Conservation (phyloP, 2,797 vertebrate genomes). For the Malacoraja senta region DNA sequence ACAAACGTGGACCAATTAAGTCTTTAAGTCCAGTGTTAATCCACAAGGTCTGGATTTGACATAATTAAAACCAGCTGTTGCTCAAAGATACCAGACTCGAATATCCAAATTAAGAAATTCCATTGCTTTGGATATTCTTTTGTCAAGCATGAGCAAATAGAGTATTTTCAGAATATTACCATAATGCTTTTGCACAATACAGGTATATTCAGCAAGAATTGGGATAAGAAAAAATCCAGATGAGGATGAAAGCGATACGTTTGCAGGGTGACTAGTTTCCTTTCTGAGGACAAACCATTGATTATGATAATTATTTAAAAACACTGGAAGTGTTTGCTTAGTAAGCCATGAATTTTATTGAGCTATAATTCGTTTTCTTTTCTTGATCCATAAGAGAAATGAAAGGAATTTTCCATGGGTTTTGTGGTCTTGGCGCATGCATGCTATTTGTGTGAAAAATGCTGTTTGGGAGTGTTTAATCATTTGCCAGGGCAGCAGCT, state of each 20-base stretch:
- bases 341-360: conserved; percentile 40
- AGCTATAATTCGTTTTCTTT: conserved; percentile 50
- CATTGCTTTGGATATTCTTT: background rate
- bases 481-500: conserved; percentile 66
- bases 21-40: background rate
- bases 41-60: background rate
- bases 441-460: conserved; percentile 58
- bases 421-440: conserved; percentile 55
- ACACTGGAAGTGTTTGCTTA: conserved; percentile 42
- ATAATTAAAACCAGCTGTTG: background rate
- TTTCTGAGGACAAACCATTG: background rate
- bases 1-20: background rate
- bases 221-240: background rate
- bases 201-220: background rate
- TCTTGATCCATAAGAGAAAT: conserved; percentile 43
- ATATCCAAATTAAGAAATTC: background rate
- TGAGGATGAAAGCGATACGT: background rate
- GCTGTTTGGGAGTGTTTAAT: conserved; percentile 61
- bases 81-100: background rate
- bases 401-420: conserved; percentile 47
- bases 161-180: background rate
- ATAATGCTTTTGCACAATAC: background rate
- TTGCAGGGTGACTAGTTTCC: background rate
- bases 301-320: conserved; percentile 48
- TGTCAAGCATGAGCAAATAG: background rate